Evolutionary conservation across 2,888 invertebrate species (phyloP), one percentile per base, ranked within the genome.

Genomic region (Orgyia antiqua): DNA sequence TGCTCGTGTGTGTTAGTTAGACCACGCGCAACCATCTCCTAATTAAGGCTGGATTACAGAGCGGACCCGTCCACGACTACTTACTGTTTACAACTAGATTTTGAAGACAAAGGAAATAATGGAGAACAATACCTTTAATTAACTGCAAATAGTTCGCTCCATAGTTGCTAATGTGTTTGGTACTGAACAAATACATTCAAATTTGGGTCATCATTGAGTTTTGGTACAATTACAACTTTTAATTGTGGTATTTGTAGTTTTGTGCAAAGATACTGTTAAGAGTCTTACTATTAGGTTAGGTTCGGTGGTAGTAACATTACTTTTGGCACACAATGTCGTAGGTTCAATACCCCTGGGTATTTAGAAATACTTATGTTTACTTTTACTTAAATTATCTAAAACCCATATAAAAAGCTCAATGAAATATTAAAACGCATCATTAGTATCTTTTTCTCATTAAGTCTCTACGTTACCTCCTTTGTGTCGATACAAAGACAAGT

Each of bases 31-130:
- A 71, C 71, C 71, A 68, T 69, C 76, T 75, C 71, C 75, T 86
- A 86, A 86, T 86, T 83, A 86, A 75, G 70, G 64, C 66, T 55
- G 83, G 84, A 84, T 84, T 84, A 84, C 77, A 60, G 71, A 65
- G 68, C 73, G 58, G 65, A 63, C 69, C 66, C 68, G 66, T 60
- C 68, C 65, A 58, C 68, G 58, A 63, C 71, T 75, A 70, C 77
- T 80, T 73, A 69, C 73, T 75, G 79, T 76, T 77, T 72, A 74
- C 78, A 72, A 70, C 75, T 65, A 63, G 61, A 67, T 69, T 68
- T 23, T 70, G 63, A 74, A 82, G 78, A 76, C 75, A 76, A 73
- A 73, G 67, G 78, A 74, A 73, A 77, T 76, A 78, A 74, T 68
- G 59, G 62, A 56, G 57, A 62, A 71, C 67, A 65, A 68, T 66